These are phyloP conservation scores for Trisateles emortualis DNA, from an alignment of 2,888 invertebrate species.

Conservation along the genomic window DNA sequence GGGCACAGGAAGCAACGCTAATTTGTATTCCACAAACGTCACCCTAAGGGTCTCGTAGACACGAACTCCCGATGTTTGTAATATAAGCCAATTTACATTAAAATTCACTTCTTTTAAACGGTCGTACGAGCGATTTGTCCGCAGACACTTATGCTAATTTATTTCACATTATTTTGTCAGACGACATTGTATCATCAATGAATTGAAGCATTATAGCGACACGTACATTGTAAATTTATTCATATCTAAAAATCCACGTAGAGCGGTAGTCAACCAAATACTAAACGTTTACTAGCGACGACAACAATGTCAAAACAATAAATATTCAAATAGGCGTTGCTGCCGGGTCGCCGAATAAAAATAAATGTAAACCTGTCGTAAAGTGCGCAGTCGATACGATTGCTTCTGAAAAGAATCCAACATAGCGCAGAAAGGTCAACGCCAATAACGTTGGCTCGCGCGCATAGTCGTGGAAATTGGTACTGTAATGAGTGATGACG, in stretches of 20 bases:
- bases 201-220: conserved; percentile 14
- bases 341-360: conserved; percentile 19
- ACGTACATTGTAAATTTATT: conserved; percentile 22
- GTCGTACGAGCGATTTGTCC: conserved; percentile 31
- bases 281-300: conserved; percentile 15
- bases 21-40: conserved; percentile 47
- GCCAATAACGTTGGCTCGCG: conserved; percentile 41
- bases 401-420: conserved; percentile 25
- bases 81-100: conserved; percentile 53
- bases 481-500: conserved; percentile 69
- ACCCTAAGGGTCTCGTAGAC: conserved; percentile 48
- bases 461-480: conserved; percentile 49
- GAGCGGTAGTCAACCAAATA: conserved; percentile 28
- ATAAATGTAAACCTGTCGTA: conserved; percentile 22
- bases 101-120: conserved; percentile 49
- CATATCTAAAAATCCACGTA: conserved; percentile 17
- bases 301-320: conserved; percentile 23
- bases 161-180: conserved; percentile 25
- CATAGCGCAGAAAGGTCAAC: conserved; percentile 45
- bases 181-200: conserved; percentile 37
- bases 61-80: conserved; percentile 52
- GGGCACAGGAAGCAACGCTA: conserved; percentile 45
- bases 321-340: conserved; percentile 29
- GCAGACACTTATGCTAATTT: conserved; percentile 43
- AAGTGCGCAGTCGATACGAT: conserved; percentile 22